Base-by-base conservation (phyloP, 2,888 invertebrate species). In the Neoascia interrupta region DNA sequence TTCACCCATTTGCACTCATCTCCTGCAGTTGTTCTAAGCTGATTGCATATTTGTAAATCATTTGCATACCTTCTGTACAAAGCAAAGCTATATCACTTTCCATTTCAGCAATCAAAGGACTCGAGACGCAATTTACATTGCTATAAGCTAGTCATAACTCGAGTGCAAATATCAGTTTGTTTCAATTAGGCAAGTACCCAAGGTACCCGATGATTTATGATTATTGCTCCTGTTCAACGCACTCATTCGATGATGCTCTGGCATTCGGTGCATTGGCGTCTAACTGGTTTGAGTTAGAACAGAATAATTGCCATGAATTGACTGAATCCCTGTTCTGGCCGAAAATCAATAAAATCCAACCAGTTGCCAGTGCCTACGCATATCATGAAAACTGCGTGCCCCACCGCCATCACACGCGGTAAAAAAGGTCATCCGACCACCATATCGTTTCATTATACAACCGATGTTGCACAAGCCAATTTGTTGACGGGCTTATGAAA, bases 111-210 rank as follows among this genome's bases (percentile, higher is more conserved):
- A n/a, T n/a, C n/a, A n/a, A n/a, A n/a, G n/a, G n/a, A n/a, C n/a
- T n/a, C n/a, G n/a, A n/a, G n/a, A n/a, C n/a, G n/a, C n/a, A n/a
- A n/a, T n/a, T n/a, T n/a, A n/a, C n/a, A n/a, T n/a, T n/a, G n/a
- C n/a, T n/a, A n/a, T 31, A 43, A 36, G 13, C 41, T 36, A 56
- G 26, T 16, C 49, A 36, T 58, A 53, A 63, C 56, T 36, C 23
- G 34, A 47, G 39, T 64, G 70, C 60, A 72, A 76, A 76, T 76
- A 76, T 54, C 76, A 76, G 72, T 76, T 76, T 76, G 76, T 76
- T 70, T 76, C 64, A 76, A 76, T 76, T 76, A 70, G 54, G 34
- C 60, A 76, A 68, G 47, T 37, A 51, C 28, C 41, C 28, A 53
- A n/a, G n/a, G n/a, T n/a, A n/a, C n/a, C n/a, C n/a, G n/a, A n/a